Evolutionary conservation across 1,140 invertebrate genomes (phyloP).

Genomic region (Apis florea): DNA sequence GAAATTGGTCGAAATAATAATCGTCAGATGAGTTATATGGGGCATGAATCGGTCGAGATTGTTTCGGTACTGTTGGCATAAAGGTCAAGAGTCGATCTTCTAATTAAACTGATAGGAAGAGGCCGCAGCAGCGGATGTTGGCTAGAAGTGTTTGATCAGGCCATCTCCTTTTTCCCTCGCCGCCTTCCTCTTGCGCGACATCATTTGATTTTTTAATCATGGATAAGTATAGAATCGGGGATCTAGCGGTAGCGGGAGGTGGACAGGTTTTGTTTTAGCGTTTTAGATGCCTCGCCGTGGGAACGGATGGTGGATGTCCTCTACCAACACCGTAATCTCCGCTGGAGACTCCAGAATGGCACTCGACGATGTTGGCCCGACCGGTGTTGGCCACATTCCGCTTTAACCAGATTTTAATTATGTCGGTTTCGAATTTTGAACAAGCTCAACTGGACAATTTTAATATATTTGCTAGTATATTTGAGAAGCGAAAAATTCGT

Average conservation of each 20-base stretch:
- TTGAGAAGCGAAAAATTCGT: no score
- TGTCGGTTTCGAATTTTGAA: no score
- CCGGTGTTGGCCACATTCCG: constrained; percentile 26
- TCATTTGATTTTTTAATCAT: constrained; percentile 67
- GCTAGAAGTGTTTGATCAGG: constrained; percentile 65
- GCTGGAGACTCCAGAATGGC: constrained; percentile 58
- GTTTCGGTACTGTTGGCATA: constrained; percentile 34
- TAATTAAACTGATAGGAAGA: constrained; percentile 47
- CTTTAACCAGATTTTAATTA: constrained; percentile 5
- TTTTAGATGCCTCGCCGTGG: constrained; percentile 75
- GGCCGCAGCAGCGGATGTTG: constrained; percentile 47
- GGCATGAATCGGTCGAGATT: constrained; percentile 15
- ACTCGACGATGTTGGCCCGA: constrained; percentile 41
- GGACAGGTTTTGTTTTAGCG: constrained; percentile 73
- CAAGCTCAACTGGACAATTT: neutral
- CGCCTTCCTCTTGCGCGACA: constrained; percentile 57
- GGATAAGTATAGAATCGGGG: constrained; percentile 13
- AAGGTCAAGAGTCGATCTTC: constrained; percentile 52
- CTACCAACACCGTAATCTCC: constrained; percentile 53
- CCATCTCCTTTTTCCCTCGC: constrained; percentile 51
- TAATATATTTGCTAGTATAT: neutral
- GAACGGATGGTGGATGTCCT: constrained; percentile 65
- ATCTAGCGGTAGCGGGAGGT: constrained; percentile 20
- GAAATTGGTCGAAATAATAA: constrained; percentile 33
- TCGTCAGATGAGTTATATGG: neutral